A percentile compares a stretch with the other conserved stretches of the same genome.
phyloP scores from a whole-genome alignment of 2,113 vertebrate genomes.

The Brachyistius frenatus region DNA sequence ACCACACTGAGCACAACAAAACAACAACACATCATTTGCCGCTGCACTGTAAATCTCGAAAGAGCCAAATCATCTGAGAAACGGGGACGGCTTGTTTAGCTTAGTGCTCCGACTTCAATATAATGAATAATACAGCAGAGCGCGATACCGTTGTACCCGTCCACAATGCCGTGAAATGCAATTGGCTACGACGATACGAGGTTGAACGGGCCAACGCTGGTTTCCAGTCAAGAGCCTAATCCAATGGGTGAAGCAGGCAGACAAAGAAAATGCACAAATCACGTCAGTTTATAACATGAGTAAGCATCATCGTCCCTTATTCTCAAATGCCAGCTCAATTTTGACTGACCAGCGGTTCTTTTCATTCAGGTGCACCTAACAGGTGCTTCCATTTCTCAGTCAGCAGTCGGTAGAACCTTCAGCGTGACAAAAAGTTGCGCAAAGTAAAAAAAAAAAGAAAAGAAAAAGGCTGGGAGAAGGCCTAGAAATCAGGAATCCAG shows the following conservation, averaged over 20 bases:
- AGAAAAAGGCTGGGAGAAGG: not conserved
- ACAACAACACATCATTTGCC: conserved; percentile 54
- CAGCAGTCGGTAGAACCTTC: conserved; percentile 23
- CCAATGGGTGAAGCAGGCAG: conserved; percentile 32
- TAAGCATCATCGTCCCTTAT: conserved; percentile 46
- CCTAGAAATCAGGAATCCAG: no score
- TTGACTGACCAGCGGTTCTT: conserved; percentile 59
- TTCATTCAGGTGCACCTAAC: conserved; percentile 57
- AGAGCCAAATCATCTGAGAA: conserved; percentile 54
- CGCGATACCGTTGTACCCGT: conserved; percentile 24
- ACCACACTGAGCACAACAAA: conserved; percentile 46
- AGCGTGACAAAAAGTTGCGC: conserved; percentile 15
- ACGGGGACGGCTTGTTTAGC: conserved; percentile 49
- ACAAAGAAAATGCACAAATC: conserved; percentile 43
- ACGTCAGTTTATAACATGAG: conserved; percentile 35
- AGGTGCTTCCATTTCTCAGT: conserved; percentile 57
- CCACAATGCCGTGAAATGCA: conserved; percentile 59
- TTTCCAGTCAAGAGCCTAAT: conserved; percentile 59
- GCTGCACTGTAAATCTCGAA: conserved; percentile 33
- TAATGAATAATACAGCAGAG: conserved; percentile 49
- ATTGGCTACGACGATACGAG: conserved; percentile 46
- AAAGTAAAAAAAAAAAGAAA: conserved; percentile 50
- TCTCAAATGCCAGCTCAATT: conserved; percentile 61
- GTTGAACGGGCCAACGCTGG: conserved; percentile 52
- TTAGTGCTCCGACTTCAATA: conserved; percentile 42